Evolutionary conservation across 2,888 invertebrate genomes (phyloP).

Genomic region (Pycnomerus fuliginosus): DNA sequence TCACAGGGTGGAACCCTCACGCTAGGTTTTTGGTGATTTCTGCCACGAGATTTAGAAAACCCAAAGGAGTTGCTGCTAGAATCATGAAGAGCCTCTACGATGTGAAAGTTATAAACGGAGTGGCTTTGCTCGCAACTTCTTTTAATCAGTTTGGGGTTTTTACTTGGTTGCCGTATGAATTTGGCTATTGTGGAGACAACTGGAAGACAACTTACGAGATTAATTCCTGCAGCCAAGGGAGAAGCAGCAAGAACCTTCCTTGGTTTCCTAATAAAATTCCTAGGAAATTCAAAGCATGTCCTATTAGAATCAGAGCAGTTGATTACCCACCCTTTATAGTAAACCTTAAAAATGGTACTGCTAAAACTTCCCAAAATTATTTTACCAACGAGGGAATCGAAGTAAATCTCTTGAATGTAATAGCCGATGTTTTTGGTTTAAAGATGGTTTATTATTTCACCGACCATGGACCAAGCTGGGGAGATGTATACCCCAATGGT

Average conservation of each 20-base stretch:
- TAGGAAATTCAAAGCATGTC: conserved; percentile 24
- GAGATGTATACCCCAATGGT: conserved; percentile 20
- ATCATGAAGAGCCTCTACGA: conserved; percentile 20
- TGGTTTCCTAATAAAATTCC: conserved; percentile 28
- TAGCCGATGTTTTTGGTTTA: conserved; percentile 7
- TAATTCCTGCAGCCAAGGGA: conserved; percentile 16
- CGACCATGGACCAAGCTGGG: neutral
- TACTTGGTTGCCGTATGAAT: conserved; percentile 32
- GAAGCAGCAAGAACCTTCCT: neutral
- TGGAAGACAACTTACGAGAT: conserved; percentile 19
- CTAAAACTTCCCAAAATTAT: neutral
- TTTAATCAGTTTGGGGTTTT: conserved; percentile 25
- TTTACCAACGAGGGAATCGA: conserved; percentile 8
- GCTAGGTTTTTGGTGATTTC: conserved; percentile 18
- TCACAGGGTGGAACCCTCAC: conserved; percentile 3
- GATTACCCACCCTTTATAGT: conserved; percentile 29
- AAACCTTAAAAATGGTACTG: conserved; percentile 18
- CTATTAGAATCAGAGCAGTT: conserved; percentile 25
- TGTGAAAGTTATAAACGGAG: conserved; percentile 24
- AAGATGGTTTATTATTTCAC: conserved; percentile 2
- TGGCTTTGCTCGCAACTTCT: conserved; percentile 28
- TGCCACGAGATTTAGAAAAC: conserved; percentile 13
- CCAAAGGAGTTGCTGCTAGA: conserved; percentile 3
- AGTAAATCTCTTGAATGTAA: conserved; percentile 11
- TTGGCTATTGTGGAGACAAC: conserved; percentile 27